Conservation (phyloP, 2,797 vertebrate genomes). For the Pseudotriccus pelzelni region DNA sequence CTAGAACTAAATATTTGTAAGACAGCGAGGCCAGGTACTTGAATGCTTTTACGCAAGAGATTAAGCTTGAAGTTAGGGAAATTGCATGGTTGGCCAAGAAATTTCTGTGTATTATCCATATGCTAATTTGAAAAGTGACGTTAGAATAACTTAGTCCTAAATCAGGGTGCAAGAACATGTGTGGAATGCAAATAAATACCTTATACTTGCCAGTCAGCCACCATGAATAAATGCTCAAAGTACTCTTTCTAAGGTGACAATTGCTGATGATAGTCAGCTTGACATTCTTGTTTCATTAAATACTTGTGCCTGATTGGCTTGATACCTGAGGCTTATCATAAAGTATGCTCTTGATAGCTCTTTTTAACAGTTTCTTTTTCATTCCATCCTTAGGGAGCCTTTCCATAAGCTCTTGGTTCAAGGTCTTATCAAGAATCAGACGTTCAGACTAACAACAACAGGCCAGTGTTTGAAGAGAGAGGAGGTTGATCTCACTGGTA, state of each 20-base stretch:
- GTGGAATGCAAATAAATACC: background rate
- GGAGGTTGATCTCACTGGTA: conserved; percentile 93
- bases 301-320: background rate
- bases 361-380: background rate
- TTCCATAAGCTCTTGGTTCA: conserved; percentile 95
- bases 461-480: conserved; percentile 88
- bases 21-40: background rate
- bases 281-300: conserved; percentile 15
- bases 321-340: background rate
- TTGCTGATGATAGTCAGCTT: background rate
- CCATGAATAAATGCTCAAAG: background rate
- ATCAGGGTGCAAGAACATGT: background rate
- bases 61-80: background rate
- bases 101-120: background rate
- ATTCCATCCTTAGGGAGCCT: conserved; percentile 84
- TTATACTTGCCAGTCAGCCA: background rate
- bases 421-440: conserved; percentile 95
- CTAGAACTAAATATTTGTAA: background rate
- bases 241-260: background rate
- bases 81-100: background rate
- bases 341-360: background rate
- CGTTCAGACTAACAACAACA: conserved; percentile 82
- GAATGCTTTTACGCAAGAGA: background rate
- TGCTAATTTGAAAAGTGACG: conserved; percentile 8
- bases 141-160: background rate